These are phyloP conservation scores for Dryobotodes eremita DNA, from an alignment of 2,888 invertebrate species.

Conservation along the genomic window DNA sequence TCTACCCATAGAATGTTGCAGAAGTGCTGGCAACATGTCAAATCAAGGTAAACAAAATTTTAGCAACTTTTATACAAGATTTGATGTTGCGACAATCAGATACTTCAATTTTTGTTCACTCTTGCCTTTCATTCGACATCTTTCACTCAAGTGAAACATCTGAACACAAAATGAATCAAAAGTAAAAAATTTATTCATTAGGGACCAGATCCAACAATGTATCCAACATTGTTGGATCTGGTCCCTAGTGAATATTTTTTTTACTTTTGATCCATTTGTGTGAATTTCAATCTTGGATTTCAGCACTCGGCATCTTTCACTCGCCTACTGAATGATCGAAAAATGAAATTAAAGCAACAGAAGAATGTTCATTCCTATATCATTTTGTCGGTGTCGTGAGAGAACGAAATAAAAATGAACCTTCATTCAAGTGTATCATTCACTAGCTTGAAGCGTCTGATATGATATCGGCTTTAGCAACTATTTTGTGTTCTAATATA, in stretches of 20 bases:
- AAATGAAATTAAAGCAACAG: background rate
- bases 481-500: background rate
- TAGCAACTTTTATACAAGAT: background rate
- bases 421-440: no score
- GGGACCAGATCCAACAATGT: no score
- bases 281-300: no score
- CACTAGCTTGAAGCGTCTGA: background rate
- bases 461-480: no score
- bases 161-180: background rate
- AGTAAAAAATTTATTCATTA: background rate
- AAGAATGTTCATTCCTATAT: background rate
- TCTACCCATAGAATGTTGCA: background rate
- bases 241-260: no score
- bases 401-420: background rate
- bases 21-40: background rate
- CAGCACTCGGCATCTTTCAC: background rate
- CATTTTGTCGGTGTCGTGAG: no score
- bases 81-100: background rate
- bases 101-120: background rate
- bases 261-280: no score
- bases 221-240: no score
- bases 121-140: no score
- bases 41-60: background rate
- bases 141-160: background rate
- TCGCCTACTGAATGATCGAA: background rate